Conservation (phyloP, 2,113 vertebrate genomes). For the Hippolais icterina region DNA sequence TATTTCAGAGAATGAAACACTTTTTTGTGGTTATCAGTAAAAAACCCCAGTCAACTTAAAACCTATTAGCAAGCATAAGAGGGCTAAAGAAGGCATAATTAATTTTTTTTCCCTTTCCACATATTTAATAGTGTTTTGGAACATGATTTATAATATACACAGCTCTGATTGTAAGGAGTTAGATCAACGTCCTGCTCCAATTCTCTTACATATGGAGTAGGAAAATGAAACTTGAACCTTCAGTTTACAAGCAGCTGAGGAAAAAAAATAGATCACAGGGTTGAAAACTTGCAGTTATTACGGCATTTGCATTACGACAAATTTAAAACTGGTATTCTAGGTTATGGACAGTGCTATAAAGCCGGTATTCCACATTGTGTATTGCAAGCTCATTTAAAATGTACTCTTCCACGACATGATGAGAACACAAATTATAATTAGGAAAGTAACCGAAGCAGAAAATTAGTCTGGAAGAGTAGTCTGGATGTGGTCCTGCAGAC, state of each 20-base stretch:
- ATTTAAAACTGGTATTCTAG: neutral
- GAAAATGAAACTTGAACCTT: neutral
- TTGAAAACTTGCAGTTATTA: conserved; percentile 38
- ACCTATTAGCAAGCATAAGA: neutral
- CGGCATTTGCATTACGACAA: conserved; percentile 3
- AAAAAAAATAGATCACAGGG: neutral
- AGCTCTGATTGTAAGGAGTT: neutral
- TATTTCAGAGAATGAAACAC: neutral
- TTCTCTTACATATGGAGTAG: neutral
- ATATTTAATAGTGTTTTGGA: neutral
- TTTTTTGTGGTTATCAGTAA: neutral
- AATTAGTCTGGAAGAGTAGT: conserved; percentile 70
- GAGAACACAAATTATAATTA: conserved; percentile 77
- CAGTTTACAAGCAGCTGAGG: neutral
- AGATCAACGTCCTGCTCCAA: neutral
- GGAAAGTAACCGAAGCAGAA: conserved; percentile 66
- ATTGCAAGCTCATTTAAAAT: conserved; percentile 53
- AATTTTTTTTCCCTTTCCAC: neutral
- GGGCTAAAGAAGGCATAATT: neutral
- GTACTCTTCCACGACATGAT: conserved; percentile 53
- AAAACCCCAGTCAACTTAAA: neutral
- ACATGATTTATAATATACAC: neutral
- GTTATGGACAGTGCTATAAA: neutral
- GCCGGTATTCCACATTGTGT: neutral
- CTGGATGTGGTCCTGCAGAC: conserved; percentile 57